Conservation (phyloP, 2,797 vertebrate species). For the Anisognathus igniventris region DNA sequence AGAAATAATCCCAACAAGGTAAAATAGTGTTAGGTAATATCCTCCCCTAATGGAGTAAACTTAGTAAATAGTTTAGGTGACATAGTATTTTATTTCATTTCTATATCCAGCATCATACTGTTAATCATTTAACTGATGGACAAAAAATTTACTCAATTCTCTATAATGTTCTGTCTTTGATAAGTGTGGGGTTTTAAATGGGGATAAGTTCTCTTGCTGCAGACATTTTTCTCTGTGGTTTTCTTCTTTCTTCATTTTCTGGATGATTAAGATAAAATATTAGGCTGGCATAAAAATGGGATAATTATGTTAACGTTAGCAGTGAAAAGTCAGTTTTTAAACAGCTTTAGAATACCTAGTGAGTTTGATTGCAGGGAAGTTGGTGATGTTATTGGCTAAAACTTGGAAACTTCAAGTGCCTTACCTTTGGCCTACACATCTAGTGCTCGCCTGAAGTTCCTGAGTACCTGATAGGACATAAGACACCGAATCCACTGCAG, state of each 20-base stretch:
- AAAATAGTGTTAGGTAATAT: not conserved
- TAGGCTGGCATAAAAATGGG: not conserved
- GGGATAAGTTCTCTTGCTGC: not conserved
- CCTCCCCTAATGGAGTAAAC: not conserved
- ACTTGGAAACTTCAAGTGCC: not conserved
- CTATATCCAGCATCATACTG: not conserved
- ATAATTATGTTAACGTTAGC: not conserved
- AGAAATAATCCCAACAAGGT: not conserved
- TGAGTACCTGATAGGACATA: not conserved
- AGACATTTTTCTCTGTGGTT: not conserved
- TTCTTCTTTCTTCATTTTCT: not conserved
- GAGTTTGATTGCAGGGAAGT: not conserved
- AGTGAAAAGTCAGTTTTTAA: not conserved
- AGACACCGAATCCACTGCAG: not conserved
- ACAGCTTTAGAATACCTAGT: not conserved
- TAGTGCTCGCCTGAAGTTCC: not conserved
- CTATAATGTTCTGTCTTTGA: not conserved
- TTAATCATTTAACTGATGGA: not conserved
- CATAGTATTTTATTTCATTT: not conserved
- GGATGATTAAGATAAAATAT: not conserved
- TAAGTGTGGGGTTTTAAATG: not conserved
- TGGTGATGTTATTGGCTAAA: not conserved
- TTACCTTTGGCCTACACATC: not conserved
- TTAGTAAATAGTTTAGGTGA: not conserved
- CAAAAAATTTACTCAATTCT: not conserved